phyloP scores from a whole-genome alignment of 2,113 vertebrate genomes.

The Chionis minor region DNA sequence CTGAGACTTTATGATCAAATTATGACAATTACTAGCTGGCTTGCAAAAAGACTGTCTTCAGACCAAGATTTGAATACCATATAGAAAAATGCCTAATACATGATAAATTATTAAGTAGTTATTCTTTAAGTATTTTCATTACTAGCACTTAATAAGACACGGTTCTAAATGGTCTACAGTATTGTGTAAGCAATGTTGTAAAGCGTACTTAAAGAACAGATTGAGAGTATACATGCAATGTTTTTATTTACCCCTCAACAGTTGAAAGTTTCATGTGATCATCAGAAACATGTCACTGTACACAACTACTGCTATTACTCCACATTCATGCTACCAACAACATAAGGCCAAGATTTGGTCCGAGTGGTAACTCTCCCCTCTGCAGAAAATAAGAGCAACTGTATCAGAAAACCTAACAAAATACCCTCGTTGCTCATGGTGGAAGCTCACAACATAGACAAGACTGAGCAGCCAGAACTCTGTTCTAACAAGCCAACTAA shows the following conservation, averaged over 20 bases:
- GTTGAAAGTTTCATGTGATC: not conserved
- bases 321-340: not conserved
- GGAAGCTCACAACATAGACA: not conserved
- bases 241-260: not conserved
- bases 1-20: not conserved
- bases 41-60: not conserved
- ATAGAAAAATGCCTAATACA: not conserved
- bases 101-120: not conserved
- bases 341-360: not conserved
- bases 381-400: not conserved
- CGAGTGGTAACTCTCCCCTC: not conserved
- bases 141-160: not conserved
- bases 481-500: not conserved
- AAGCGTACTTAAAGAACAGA: not conserved
- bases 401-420: not conserved
- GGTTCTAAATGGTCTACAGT: not conserved
- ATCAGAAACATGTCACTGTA: not conserved
- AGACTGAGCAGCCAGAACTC: not conserved
- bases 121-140: not conserved
- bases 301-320: not conserved
- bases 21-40: not conserved
- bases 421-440: not conserved
- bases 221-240: accelerated
- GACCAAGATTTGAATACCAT: not conserved
- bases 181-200: not conserved